These are phyloP conservation scores for Hipposideros larvatus DNA, from an alignment of 2,797 vertebrate genomes.

Conservation along the genomic window DNA sequence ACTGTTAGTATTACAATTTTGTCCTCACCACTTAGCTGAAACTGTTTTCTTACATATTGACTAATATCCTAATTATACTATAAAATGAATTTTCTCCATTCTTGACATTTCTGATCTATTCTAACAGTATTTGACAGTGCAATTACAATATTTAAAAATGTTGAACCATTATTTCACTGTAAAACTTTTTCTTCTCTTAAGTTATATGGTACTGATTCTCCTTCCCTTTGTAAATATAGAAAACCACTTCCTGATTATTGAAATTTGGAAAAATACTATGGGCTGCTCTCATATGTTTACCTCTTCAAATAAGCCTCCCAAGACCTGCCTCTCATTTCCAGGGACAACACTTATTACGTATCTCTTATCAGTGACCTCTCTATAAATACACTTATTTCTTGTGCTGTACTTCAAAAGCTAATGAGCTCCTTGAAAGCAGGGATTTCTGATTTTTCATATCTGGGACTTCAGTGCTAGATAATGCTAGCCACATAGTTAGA, in stretches of 20 bases:
- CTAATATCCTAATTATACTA: constrained; percentile 6
- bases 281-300: background rate
- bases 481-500: background rate
- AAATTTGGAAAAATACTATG: background rate
- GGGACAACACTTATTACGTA: background rate
- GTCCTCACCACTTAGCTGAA: background rate
- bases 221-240: background rate
- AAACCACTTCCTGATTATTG: background rate
- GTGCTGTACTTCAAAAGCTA: background rate
- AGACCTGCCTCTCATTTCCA: background rate
- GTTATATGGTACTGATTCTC: background rate
- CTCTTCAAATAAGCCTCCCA: background rate
- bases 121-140: background rate
- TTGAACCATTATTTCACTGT: background rate
- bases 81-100: background rate
- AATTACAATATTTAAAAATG: background rate
- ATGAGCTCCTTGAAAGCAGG: background rate
- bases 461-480: background rate
- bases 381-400: background rate
- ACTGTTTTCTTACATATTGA: background rate
- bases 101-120: background rate
- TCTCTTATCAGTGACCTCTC: background rate
- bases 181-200: background rate
- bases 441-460: background rate
- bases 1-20: background rate